These are phyloP conservation scores for Zosterops japonicus DNA, from an alignment of 2,113 vertebrate species.

Conservation along the genomic window DNA sequence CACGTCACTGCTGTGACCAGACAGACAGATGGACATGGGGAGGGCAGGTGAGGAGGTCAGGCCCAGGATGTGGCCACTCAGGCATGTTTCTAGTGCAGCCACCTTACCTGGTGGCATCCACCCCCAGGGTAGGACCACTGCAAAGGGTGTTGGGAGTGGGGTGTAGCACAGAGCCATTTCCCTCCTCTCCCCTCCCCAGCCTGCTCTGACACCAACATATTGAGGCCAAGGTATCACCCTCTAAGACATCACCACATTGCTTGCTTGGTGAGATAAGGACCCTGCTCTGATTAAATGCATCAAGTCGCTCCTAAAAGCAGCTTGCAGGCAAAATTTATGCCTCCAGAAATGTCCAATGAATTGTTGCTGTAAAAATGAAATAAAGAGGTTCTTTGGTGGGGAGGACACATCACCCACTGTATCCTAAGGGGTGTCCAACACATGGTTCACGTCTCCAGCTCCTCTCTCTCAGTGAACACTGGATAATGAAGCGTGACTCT, in stretches of 20 bases:
- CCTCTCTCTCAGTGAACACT: background rate
- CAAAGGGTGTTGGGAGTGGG: background rate
- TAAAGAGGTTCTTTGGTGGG: background rate
- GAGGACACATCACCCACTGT: background rate
- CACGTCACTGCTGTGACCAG: fast-evolving
- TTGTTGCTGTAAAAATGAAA: background rate
- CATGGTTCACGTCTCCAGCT: background rate
- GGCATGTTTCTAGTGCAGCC: background rate
- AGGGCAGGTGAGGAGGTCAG: background rate
- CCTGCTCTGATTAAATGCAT: slow-evolving; percentile 17
- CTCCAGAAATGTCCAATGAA: background rate
- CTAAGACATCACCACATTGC: background rate
- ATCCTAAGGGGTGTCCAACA: background rate
- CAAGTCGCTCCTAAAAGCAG: background rate
- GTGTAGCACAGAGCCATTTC: background rate
- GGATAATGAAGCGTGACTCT: background rate
- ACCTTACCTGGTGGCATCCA: background rate
- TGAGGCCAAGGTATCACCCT: background rate
- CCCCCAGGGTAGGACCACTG: background rate
- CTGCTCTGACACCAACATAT: background rate
- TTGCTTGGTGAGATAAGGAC: background rate
- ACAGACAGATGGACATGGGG: fast-evolving
- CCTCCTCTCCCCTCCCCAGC: background rate
- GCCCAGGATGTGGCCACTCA: fast-evolving
- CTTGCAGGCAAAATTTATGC: slow-evolving; percentile 1